Conservation (phyloP, 1,140 invertebrate genomes). For the Bicyclus anynana region DNA sequence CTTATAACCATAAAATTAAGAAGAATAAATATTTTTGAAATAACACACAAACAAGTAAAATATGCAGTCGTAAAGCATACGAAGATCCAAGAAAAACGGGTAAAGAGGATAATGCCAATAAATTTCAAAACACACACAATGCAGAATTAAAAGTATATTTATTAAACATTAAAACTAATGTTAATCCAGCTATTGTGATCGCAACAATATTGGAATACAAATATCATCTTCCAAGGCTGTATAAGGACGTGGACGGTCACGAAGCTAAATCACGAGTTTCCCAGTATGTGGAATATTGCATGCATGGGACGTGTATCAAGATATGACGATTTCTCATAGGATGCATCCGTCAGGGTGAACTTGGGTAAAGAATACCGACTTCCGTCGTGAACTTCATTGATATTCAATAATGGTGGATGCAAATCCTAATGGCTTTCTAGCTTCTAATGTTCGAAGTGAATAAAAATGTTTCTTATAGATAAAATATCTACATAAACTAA, state of each 20-base stretch:
- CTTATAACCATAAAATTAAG: too few relatives aligned
- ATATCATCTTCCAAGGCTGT: conserved; percentile 24
- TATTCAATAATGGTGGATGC: conserved; percentile 35
- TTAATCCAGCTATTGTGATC: conserved; percentile 32
- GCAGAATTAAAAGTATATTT: conserved; percentile 25
- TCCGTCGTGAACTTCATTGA: conserved; percentile 36
- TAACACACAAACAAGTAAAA: too few relatives aligned
- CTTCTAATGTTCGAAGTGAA: not conserved
- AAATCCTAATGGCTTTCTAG: conserved; percentile 16
- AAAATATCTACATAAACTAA: too few relatives aligned
- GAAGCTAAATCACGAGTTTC: conserved; percentile 26
- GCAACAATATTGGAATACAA: conserved; percentile 26
- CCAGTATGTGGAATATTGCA: conserved; percentile 35
- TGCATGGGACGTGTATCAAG: conserved; percentile 36
- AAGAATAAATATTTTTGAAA: too few relatives aligned
- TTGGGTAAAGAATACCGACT: conserved; percentile 43
- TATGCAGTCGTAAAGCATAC: not conserved
- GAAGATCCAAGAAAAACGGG: not conserved
- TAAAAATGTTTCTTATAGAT: too few relatives aligned
- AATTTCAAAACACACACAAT: conserved; percentile 14
- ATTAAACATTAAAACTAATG: conserved; percentile 34
- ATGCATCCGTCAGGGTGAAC: conserved; percentile 24
- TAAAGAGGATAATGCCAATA: conserved; percentile 12
- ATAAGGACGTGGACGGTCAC: conserved; percentile 26
- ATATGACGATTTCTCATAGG: conserved; percentile 48